Evolutionary conservation across 1,140 invertebrate species (phyloP).

Genomic region (Diabrotica virgifera): DNA sequence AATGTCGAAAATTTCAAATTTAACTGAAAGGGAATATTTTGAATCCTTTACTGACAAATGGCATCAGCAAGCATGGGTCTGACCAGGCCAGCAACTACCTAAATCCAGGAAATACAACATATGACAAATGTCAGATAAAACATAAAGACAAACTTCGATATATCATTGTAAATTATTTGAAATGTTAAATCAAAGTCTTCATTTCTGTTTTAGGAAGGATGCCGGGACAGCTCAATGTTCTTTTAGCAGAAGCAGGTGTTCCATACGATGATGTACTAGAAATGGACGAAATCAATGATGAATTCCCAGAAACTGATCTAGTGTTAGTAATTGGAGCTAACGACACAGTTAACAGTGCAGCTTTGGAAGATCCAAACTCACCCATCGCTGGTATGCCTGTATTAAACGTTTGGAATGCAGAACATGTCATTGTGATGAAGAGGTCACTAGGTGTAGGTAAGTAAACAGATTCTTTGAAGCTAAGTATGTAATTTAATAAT

Average conservation of each 20-base stretch:
- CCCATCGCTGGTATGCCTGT: constrained; percentile 94
- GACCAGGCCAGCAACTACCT: too few species aligned
- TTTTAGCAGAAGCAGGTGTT: constrained; percentile 89
- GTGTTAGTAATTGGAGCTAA: constrained; percentile 89
- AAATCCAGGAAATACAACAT: too few species aligned
- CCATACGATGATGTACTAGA: constrained; percentile 89
- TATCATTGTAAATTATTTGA: too few species aligned
- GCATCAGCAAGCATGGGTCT: too few species aligned
- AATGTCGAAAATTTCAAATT: too few species aligned
- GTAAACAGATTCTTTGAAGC: neutral
- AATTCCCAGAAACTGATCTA: constrained; percentile 81
- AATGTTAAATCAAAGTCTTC: neutral
- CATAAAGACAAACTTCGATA: too few species aligned
- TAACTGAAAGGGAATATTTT: too few species aligned
- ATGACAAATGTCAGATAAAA: too few species aligned
- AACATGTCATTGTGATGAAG: constrained; percentile 90
- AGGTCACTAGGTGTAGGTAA: constrained; percentile 65
- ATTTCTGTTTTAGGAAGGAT: constrained; percentile 64
- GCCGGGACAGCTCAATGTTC: constrained; percentile 87
- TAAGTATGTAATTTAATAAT: too few species aligned
- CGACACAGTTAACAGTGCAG: constrained; percentile 89
- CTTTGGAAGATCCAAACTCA: constrained; percentile 86
- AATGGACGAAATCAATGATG: constrained; percentile 93
- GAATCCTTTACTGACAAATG: too few species aligned
- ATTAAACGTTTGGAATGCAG: constrained; percentile 79